Evolutionary conservation across 2,113 vertebrate genomes (phyloP).

Genomic region (Gopherus evgoodei): DNA sequence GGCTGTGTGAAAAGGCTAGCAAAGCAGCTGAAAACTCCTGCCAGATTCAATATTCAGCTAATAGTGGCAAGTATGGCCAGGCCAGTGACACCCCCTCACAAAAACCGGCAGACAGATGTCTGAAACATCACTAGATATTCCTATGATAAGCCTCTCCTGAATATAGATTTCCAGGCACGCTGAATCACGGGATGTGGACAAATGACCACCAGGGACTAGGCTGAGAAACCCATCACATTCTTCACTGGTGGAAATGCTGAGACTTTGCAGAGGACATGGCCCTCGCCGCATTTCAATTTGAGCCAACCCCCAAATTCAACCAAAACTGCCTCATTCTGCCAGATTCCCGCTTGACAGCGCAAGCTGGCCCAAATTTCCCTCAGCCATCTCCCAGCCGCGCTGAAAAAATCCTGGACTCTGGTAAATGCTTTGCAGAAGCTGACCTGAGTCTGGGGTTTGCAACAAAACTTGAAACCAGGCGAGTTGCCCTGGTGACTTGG

Average conservation of each 20-base stretch:
- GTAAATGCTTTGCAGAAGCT: not conserved
- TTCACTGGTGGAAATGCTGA: not conserved
- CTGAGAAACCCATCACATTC: not conserved
- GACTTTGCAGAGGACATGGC: constrained; percentile 13
- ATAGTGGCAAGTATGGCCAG: not conserved
- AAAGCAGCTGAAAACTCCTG: not conserved
- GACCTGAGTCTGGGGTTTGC: not conserved
- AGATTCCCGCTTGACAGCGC: not conserved
- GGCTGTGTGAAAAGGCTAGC: fast-evolving
- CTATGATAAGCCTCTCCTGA: fast-evolving
- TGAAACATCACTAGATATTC: not conserved
- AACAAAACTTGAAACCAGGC: not conserved
- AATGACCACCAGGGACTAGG: fast-evolving
- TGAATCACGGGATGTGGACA: fast-evolving
- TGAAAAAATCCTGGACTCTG: constrained; percentile 7
- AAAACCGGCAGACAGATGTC: not conserved
- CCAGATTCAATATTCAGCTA: not conserved
- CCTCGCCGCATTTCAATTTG: not conserved
- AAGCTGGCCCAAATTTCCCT: not conserved
- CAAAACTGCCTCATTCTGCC: not conserved
- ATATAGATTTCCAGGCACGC: fast-evolving
- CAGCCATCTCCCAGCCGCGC: not conserved
- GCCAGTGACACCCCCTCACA: not conserved
- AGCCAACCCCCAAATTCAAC: constrained; percentile 31
- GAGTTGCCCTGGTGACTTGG: not conserved